Base-by-base conservation (phyloP, 2,797 vertebrate genomes). In the Pseudomugil gertrudae region DNA sequence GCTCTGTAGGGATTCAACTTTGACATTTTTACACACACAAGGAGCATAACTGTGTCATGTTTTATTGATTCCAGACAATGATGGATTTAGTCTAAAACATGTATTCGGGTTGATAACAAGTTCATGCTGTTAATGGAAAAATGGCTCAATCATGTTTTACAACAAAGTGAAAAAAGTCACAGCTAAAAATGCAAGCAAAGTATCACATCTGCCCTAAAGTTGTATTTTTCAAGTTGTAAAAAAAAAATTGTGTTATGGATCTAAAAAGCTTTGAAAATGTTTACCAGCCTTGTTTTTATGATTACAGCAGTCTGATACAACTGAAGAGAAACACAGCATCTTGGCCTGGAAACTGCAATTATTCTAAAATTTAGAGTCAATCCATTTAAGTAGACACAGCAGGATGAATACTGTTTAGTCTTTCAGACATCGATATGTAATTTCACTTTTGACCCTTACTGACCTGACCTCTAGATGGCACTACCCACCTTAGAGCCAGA, bases 391-490 rank as follows among this genome's bases (percentile, higher is more conserved):
- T 0, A 53, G 26, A 63, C 29, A 53, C 35, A 26, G 61, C 5
- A 26, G 43, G 13, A 35, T 26, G 29, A n/a, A 11, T 52, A 10
- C 5, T 24, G 1, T 40, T 57, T 50, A 30, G 29, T 30, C 29
- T 30, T 3, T 30, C 29, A 32, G 4, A 9, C 8, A 1, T 13
- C 7, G 8, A 56, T 8, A 4, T 57, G 24, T 3, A 47, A 40
- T 32, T 32, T 67, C n/a, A n/a, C 19, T 66, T 51, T 53, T 84
- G 71, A 83, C 84, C 78, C 75, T 73, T 43, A 77, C 54, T 87
- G 78, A 90, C 85, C 85, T 65, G 66, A 74, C 90, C 87, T 87
- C 85, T 90, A 90, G 90, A 55, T 83, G 89, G 87, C 89, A 84
- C 83, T 87, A 74, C 74, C 81, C 76, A 72, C 85, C 80, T 69